Conservation (phyloP, 2,888 invertebrate species). For the Ceratothoa steindachneri region DNA sequence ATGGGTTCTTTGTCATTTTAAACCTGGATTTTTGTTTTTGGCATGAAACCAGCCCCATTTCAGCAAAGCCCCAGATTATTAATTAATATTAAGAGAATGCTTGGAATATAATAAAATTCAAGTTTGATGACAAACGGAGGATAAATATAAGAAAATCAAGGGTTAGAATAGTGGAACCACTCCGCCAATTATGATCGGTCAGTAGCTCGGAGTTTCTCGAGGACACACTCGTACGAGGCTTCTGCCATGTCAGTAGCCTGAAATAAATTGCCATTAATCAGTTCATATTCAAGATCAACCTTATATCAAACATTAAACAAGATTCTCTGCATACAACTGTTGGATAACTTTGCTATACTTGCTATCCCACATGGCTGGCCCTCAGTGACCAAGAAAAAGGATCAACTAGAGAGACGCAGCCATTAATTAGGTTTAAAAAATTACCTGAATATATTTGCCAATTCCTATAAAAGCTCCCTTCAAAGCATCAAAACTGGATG, state of each 20-base stretch:
- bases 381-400: no score
- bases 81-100: background rate
- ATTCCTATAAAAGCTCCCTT: slow-evolving; percentile 95
- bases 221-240: slow-evolving; percentile 87
- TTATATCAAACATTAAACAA: background rate
- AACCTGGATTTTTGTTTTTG: background rate
- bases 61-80: background rate
- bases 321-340: background rate
- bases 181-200: slow-evolving; percentile 61
- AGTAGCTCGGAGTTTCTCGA: slow-evolving; percentile 88
- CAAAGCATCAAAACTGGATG: slow-evolving; percentile 94
- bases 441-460: slow-evolving; percentile 83
- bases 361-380: background rate
- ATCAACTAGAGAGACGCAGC: no score
- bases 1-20: background rate
- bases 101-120: slow-evolving; percentile 3
- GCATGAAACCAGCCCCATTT: background rate
- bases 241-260: slow-evolving; percentile 90
- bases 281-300: background rate
- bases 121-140: background rate
- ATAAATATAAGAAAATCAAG: background rate
- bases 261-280: slow-evolving; percentile 20
- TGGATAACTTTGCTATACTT: background rate
- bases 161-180: background rate
- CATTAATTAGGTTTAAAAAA: no score